Percentiles rank a stretch among this genome's conserved stretches.
Conservation (phyloP, 1,140 invertebrate genomes). For the Panagrolaimus sp. region DNA sequence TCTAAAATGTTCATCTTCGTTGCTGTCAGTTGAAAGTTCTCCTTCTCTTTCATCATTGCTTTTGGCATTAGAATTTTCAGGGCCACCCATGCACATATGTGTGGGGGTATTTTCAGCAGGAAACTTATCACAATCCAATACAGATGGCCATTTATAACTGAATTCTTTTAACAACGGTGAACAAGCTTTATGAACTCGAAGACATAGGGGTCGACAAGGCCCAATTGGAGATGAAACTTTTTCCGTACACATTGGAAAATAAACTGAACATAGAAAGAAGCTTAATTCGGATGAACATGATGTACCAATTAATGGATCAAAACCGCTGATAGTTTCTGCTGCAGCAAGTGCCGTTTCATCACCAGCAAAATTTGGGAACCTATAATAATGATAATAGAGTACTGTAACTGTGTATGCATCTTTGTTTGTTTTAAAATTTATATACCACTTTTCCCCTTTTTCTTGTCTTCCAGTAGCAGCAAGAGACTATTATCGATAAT, state of each 20-base stretch:
- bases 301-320: neutral
- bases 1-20: neutral
- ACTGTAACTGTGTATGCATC: no score
- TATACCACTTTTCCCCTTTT: no score
- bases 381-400: neutral
- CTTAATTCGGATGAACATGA: neutral
- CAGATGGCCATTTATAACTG: conserved; percentile 9
- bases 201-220: neutral
- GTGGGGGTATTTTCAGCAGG: conserved; percentile 39
- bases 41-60: neutral
- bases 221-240: neutral
- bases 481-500: neutral
- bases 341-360: neutral
- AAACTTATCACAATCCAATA: conserved; percentile 59
- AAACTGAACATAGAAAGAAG: neutral
- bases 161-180: neutral
- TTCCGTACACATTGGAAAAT: neutral
- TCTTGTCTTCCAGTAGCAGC: neutral
- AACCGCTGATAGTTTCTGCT: neutral
- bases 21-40: neutral
- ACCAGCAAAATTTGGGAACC: conserved; percentile 8
- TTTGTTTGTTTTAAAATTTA: no score
- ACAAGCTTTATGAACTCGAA: conserved; percentile 1
- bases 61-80: conserved; percentile 54
- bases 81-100: conserved; percentile 50